Percentiles rank a stretch among this genome's conserved stretches.
phyloP scores from a whole-genome alignment of 2,888 invertebrate species.

The Chrysolina oricalcia region DNA sequence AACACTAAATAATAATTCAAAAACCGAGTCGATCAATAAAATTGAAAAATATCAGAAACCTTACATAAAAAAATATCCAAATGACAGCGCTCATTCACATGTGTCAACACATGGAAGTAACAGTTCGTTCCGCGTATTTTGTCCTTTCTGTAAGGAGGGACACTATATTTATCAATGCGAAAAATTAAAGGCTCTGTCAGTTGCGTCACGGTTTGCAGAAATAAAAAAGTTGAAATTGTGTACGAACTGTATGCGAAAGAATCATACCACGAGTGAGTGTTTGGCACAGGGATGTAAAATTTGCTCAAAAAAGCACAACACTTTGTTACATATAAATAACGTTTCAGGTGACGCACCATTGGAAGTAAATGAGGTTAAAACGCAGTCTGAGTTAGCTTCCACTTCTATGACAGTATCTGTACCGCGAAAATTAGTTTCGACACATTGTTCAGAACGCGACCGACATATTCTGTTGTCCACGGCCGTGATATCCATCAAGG shows the following conservation, averaged over 20 bases:
- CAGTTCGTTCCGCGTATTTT: not conserved
- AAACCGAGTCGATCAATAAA: not conserved
- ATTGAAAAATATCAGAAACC: not conserved
- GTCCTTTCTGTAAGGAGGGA: conserved; percentile 1
- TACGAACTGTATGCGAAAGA: conserved; percentile 23
- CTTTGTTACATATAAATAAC: conserved; percentile 5
- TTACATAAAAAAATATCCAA: not conserved
- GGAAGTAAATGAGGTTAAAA: not conserved
- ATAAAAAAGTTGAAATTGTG: conserved; percentile 33
- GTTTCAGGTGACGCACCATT: not conserved
- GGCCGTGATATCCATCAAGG: conserved; percentile 10
- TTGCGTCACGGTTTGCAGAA: conserved; percentile 9
- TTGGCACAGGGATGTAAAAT: conserved; percentile 18
- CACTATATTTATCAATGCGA: conserved; percentile 22
- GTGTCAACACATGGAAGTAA: not conserved
- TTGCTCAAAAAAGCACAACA: conserved; percentile 29
- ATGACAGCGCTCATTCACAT: not conserved
- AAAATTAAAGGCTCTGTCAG: conserved; percentile 3
- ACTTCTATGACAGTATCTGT: not conserved
- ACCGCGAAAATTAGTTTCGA: not conserved
- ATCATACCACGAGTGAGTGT: conserved; percentile 13
- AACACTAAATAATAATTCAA: not conserved
- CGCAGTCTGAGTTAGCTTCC: not conserved
- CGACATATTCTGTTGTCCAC: conserved; percentile 25
- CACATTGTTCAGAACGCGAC: not conserved